These are phyloP conservation scores for Abscondita cerata DNA, from an alignment of 2,888 invertebrate genomes.

Conservation along the genomic window DNA sequence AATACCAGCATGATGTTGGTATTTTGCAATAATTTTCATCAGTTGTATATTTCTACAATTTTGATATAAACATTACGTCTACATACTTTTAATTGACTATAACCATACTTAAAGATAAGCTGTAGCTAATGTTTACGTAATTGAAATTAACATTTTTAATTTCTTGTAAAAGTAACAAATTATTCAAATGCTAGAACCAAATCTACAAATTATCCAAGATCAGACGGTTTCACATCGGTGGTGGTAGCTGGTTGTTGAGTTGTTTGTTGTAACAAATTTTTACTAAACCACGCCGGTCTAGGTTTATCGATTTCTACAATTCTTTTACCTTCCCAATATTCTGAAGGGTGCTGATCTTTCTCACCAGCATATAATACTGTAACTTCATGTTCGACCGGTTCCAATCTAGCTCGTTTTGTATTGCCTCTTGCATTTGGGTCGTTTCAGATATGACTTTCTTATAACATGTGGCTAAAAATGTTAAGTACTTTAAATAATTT, in stretches of 20 bases:
- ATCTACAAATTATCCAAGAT: conserved; percentile 47
- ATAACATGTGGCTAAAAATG: conserved; percentile 78
- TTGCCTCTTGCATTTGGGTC: conserved; percentile 76
- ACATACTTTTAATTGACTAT: no score
- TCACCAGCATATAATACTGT: conserved; percentile 87
- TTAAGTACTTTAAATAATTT: no score
- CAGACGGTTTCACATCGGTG: conserved; percentile 77
- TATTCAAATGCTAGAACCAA: no score
- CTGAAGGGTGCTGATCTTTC: conserved; percentile 67
- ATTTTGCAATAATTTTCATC: no score
- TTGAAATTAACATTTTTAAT: no score
- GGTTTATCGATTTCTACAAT: conserved; percentile 86
- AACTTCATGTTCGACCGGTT: conserved; percentile 84
- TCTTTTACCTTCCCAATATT: conserved; percentile 73
- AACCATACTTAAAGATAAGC: no score
- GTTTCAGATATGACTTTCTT: conserved; percentile 83
- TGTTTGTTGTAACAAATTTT: conserved; percentile 80
- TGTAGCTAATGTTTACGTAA: no score
- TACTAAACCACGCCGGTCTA: conserved; percentile 88
- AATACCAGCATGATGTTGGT: no score
- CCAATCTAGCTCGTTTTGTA: conserved; percentile 73
- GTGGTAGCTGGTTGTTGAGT: conserved; percentile 74
- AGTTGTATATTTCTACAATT: no score
- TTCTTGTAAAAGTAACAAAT: no score
- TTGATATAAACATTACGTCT: no score